These are phyloP conservation scores for Cydia splendana DNA, from an alignment of 1,140 invertebrate species.

Conservation along the genomic window DNA sequence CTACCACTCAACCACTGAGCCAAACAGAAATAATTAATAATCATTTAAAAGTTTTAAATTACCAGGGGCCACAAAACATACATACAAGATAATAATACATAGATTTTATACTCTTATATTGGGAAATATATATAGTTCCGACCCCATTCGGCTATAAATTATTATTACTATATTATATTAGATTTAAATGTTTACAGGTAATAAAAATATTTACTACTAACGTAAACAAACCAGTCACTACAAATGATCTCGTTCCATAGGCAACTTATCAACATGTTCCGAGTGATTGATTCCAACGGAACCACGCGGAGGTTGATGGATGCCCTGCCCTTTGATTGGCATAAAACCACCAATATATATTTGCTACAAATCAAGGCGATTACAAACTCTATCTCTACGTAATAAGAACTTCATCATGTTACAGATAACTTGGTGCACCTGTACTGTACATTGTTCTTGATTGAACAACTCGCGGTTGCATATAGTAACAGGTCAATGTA, in stretches of 20 bases:
- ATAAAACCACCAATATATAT: not conserved
- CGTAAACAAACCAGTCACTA: not conserved
- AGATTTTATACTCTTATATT: too few species aligned
- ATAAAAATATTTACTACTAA: not conserved
- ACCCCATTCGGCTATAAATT: too few species aligned
- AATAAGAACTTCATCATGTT: not conserved
- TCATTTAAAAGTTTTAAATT: too few species aligned
- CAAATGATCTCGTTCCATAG: constrained; percentile 25
- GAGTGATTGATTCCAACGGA: constrained; percentile 27
- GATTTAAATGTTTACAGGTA: not conserved
- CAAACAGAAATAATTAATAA: too few species aligned
- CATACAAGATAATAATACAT: too few species aligned
- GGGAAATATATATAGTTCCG: too few species aligned
- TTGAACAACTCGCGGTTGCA: not conserved
- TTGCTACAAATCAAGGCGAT: not conserved
- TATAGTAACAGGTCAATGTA: not conserved
- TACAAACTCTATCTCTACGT: not conserved
- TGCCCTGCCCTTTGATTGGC: constrained; percentile 22
- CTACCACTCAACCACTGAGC: too few species aligned
- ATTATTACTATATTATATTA: too few species aligned
- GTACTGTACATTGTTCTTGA: constrained; percentile 8
- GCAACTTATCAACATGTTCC: constrained; percentile 20
- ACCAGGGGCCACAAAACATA: too few species aligned
- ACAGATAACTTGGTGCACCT: not conserved
- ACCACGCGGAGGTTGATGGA: constrained; percentile 25